Evolutionary conservation across 2,797 vertebrate species (phyloP).

Genomic region (Scyliorhinus canicula): DNA sequence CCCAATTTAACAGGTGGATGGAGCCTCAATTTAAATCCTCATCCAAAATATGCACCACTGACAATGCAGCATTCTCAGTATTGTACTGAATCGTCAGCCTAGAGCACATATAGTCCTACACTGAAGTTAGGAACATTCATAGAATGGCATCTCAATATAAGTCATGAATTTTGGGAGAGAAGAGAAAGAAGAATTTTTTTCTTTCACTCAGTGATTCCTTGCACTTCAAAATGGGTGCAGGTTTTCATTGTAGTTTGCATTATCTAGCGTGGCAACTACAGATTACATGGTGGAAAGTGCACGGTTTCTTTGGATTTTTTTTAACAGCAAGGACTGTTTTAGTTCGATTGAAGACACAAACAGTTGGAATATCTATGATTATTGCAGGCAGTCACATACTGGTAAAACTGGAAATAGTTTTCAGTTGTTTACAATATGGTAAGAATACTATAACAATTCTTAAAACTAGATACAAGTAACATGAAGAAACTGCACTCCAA

Average conservation of each 20-base stretch:
- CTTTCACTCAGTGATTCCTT: not conserved
- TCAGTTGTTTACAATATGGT: not conserved
- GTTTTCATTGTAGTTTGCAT: not conserved
- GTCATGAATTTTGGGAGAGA: not conserved
- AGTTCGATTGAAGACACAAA: not conserved
- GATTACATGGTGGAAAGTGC: not conserved
- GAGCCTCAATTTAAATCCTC: not conserved
- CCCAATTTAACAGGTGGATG: not conserved
- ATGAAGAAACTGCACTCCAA: not conserved
- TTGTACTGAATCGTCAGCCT: not conserved
- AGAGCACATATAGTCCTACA: not conserved
- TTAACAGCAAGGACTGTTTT: not conserved
- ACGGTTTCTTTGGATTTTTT: no score
- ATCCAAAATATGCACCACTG: not conserved
- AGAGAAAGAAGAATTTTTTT: not conserved
- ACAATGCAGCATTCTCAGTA: not conserved
- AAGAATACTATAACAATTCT: not conserved
- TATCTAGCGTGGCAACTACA: not conserved
- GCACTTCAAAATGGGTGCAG: not conserved
- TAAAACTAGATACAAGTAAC: not conserved
- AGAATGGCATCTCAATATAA: not conserved
- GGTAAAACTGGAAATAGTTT: not conserved
- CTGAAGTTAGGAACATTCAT: not conserved
- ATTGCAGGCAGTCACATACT: not conserved
- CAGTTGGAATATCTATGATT: not conserved